phyloP scores from a whole-genome alignment of 64 coral and sea anemone genomes.

The Stylophora pistillata region DNA sequence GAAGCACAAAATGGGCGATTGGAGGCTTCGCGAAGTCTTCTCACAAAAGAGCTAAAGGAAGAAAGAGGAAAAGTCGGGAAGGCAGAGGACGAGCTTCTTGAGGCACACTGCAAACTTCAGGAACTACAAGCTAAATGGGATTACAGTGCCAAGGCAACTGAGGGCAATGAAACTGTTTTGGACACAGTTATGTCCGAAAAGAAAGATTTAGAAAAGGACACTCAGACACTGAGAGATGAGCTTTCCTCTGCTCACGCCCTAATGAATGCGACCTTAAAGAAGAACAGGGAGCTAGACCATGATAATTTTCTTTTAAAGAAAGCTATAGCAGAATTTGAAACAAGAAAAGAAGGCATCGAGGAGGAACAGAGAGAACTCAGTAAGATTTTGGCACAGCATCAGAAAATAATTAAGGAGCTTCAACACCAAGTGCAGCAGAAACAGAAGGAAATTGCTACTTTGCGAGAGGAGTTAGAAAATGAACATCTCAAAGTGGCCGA shows the following conservation, averaged over 20 bases:
- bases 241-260: slow-evolving; percentile 11
- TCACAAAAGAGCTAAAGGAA: not conserved
- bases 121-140: slow-evolving; percentile 33
- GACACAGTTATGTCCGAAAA: slow-evolving; percentile 23
- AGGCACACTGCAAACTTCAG: slow-evolving; percentile 23
- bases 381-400: not conserved
- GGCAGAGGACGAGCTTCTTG: slow-evolving; percentile 28
- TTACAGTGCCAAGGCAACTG: not conserved
- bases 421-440: not conserved
- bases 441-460: not conserved
- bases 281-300: slow-evolving; percentile 21
- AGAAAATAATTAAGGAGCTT: slow-evolving; percentile 3
- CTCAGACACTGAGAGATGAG: slow-evolving; percentile 15
- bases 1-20: slow-evolving; percentile 17
- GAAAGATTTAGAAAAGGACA: slow-evolving; percentile 31
- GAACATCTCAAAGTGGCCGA: not conserved
- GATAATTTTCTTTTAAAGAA: slow-evolving; percentile 38
- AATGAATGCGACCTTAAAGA: slow-evolving; percentile 23
- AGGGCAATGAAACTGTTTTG: not conserved
- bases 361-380: not conserved
- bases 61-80: slow-evolving; percentile 6
- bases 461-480: slow-evolving; percentile 20
- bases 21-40: not conserved
- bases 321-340: slow-evolving; percentile 15
- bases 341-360: not conserved